These are phyloP conservation scores for Oreochromis niloticus DNA, from an alignment of 2,113 vertebrate species.

Conservation along the genomic window DNA sequence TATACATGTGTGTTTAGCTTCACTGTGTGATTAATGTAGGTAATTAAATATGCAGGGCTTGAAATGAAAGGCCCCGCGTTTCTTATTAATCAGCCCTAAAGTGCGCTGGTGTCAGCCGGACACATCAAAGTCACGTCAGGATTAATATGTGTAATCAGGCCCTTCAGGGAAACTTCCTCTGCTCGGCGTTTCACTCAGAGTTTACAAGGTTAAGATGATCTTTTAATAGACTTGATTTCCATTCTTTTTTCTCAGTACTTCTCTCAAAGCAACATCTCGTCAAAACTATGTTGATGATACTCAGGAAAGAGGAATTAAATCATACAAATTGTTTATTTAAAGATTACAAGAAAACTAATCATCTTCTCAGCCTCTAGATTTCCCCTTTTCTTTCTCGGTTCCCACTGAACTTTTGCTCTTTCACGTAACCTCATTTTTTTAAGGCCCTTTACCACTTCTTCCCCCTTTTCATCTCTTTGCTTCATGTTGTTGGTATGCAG, in stretches of 20 bases:
- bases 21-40: slow-evolving; percentile 55
- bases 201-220: background rate
- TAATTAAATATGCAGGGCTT: slow-evolving; percentile 42
- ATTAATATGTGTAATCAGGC: slow-evolving; percentile 22
- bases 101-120: slow-evolving; percentile 1
- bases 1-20: background rate
- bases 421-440: background rate
- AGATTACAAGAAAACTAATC: background rate
- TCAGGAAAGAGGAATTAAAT: background rate
- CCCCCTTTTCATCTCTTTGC: background rate
- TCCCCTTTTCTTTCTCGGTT: background rate
- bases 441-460: background rate
- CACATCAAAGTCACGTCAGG: slow-evolving; percentile 33
- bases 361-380: background rate
- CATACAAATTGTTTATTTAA: background rate
- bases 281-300: background rate
- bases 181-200: background rate
- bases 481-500: slow-evolving; percentile 32
- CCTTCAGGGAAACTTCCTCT: background rate
- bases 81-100: slow-evolving; percentile 53
- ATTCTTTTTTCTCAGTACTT: background rate
- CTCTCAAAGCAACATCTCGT: background rate
- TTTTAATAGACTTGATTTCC: background rate
- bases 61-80: slow-evolving; percentile 31
- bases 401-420: background rate